Percentiles rank a stretch among this genome's conserved stretches.
These are phyloP conservation scores for Drosophila oshimai DNA, from an alignment of 1,140 invertebrate species.

Conservation along the genomic window DNA sequence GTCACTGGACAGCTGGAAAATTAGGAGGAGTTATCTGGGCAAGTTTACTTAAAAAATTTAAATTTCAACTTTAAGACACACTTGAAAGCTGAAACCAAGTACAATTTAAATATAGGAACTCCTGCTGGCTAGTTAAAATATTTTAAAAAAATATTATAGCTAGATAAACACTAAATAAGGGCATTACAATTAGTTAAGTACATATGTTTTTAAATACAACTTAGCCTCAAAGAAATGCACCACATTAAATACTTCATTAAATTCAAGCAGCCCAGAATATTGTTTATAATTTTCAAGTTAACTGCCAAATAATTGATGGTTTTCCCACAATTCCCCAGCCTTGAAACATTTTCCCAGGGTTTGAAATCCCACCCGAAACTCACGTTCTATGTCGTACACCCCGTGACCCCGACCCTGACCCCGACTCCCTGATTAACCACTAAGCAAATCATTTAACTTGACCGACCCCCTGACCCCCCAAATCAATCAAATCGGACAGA, in stretches of 20 bases:
- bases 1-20: not conserved
- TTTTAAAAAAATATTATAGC: too few relatives aligned
- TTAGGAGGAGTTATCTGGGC: not conserved
- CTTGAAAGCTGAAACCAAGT: too few relatives aligned
- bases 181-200: too few relatives aligned
- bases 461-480: not conserved
- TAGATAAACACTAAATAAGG: too few relatives aligned
- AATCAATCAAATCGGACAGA: constrained; percentile 35
- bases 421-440: not conserved
- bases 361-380: not conserved
- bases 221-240: too few relatives aligned
- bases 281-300: not conserved
- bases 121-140: too few relatives aligned
- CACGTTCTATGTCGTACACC: constrained; percentile 6
- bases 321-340: constrained; percentile 15
- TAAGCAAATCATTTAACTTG: constrained; percentile 20
- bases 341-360: not conserved
- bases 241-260: too few relatives aligned
- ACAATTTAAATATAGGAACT: too few relatives aligned
- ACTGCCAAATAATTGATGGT: constrained; percentile 10
- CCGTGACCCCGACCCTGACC: constrained; percentile 9
- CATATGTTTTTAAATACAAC: too few relatives aligned
- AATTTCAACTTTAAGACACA: too few relatives aligned
- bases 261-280: not conserved
- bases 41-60: too few relatives aligned